Evolutionary conservation across 2,797 vertebrate genomes (phyloP).

Genomic region (Acipenser transmontanus): DNA sequence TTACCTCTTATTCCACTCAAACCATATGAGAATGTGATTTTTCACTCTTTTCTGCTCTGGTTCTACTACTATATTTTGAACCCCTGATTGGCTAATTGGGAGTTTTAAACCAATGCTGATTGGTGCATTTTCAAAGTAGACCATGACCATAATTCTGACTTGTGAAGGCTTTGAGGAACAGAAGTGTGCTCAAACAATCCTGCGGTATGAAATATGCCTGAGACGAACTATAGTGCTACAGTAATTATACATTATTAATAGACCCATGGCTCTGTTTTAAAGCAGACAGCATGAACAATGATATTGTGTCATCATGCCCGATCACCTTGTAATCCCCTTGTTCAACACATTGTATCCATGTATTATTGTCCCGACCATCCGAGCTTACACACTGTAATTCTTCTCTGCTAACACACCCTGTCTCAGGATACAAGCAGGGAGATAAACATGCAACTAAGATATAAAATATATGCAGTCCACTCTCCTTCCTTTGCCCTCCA

Average conservation of each 20-base stretch:
- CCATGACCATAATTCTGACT: not conserved
- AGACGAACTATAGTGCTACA: conserved; percentile 7
- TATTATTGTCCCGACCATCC: too few relatives aligned
- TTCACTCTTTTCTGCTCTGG: not conserved
- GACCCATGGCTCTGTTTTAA: conserved; percentile 12
- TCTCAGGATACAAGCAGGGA: not conserved
- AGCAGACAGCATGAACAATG: conserved; percentile 1
- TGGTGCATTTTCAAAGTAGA: not conserved
- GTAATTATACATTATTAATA: conserved; percentile 27
- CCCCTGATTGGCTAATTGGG: not conserved
- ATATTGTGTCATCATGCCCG: conserved; percentile 6
- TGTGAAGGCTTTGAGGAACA: conserved; percentile 7
- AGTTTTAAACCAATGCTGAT: conserved; percentile 13
- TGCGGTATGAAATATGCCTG: conserved; percentile 21
- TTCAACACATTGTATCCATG: conserved; percentile 12
- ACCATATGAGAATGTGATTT: not conserved
- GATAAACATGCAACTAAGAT: not conserved
- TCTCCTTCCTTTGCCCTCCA: not conserved
- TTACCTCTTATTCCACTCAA: too few relatives aligned
- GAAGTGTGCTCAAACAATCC: conserved; percentile 13
- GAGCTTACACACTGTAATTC: too few relatives aligned
- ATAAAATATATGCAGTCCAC: not conserved
- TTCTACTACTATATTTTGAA: conserved; percentile 25
- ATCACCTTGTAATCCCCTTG: conserved; percentile 23
- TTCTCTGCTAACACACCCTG: not conserved